A percentile compares a stretch with the other conserved stretches of the same genome.
These are phyloP conservation scores for Rhincodon typus DNA, from an alignment of 2,797 vertebrate genomes.

Conservation along the genomic window DNA sequence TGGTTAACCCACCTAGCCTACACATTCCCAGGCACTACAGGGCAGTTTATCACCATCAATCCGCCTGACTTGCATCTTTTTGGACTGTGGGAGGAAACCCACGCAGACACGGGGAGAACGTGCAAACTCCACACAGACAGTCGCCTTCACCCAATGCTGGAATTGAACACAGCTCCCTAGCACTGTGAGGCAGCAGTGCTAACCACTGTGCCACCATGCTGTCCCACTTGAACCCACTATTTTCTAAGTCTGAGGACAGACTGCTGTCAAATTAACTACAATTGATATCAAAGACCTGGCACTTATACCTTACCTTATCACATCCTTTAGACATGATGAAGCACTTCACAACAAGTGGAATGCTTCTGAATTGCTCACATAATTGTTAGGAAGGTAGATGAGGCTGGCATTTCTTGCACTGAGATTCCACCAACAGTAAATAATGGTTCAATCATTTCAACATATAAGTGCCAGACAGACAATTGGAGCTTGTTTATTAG, in stretches of 20 bases:
- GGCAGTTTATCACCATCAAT: too few relatives aligned
- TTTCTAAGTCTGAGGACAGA: background rate
- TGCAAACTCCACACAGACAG: too few relatives aligned
- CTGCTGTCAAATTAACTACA: background rate
- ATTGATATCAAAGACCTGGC: background rate
- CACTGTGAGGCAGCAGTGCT: too few relatives aligned
- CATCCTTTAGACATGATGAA: background rate
- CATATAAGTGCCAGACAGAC: background rate
- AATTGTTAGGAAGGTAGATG: background rate
- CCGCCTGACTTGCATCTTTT: too few relatives aligned
- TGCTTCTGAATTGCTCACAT: background rate
- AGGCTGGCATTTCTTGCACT: background rate
- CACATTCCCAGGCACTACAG: too few relatives aligned
- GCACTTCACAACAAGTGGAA: background rate
- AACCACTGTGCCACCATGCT: too few relatives aligned
- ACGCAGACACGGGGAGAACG: too few relatives aligned
- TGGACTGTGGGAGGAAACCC: too few relatives aligned
- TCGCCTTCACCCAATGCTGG: too few relatives aligned
- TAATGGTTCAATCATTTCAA: background rate
- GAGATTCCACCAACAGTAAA: background rate
- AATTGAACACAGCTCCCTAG: too few relatives aligned
- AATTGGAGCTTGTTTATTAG: background rate
- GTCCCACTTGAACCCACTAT: background rate
- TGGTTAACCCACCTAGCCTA: too few relatives aligned
- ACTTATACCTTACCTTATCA: background rate